A percentile compares a stretch with the other conserved stretches of the same genome.
phyloP scores from a whole-genome alignment of 2,888 invertebrate genomes.

The Eupithecia inturbata region DNA sequence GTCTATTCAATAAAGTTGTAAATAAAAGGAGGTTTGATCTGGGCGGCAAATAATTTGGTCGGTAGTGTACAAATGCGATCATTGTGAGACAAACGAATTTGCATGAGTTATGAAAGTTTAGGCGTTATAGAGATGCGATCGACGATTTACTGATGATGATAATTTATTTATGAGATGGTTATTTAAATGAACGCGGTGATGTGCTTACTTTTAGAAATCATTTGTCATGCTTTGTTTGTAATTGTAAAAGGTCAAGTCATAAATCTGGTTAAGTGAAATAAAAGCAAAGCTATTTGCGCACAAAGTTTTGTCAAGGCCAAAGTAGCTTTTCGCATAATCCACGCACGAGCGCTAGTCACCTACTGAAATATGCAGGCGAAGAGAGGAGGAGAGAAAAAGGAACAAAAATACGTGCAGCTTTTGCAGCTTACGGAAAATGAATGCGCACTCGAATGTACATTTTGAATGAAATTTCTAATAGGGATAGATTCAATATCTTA shows the following conservation, averaged over 20 bases:
- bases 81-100: slow-evolving; percentile 79
- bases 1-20: slow-evolving; percentile 34
- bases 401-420: no score
- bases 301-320: no score
- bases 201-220: slow-evolving; percentile 27
- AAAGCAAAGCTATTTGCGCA: not conserved
- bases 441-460: no score
- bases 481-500: no score
- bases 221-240: slow-evolving; percentile 18
- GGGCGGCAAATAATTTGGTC: slow-evolving; percentile 32
- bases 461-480: no score
- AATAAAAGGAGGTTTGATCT: not conserved
- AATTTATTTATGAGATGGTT: slow-evolving; percentile 36
- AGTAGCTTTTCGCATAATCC: no score
- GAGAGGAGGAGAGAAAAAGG: no score
- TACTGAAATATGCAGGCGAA: no score
- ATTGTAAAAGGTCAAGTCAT: not conserved
- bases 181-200: slow-evolving; percentile 30
- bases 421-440: no score
- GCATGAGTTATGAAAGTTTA: slow-evolving; percentile 80
- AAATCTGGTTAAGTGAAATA: not conserved
- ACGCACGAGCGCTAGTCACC: no score
- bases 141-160: slow-evolving; percentile 59
- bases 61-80: slow-evolving; percentile 68
- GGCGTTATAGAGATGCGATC: slow-evolving; percentile 69